phyloP scores from a whole-genome alignment of 2,113 vertebrate genomes.

The Campylomormyrus numenius region DNA sequence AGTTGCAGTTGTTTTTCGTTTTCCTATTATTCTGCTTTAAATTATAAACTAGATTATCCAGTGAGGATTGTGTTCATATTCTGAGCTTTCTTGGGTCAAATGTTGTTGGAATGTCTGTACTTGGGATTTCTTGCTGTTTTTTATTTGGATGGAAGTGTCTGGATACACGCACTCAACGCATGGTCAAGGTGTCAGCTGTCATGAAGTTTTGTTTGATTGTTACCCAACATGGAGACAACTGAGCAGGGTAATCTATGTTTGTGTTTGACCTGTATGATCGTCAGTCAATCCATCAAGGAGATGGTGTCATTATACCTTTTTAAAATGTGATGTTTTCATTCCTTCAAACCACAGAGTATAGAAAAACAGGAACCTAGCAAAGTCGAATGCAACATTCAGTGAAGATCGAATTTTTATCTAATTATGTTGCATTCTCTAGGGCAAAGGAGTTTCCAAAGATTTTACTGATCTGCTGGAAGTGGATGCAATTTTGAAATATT shows the following conservation, averaged over 20 bases:
- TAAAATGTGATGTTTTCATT: background rate
- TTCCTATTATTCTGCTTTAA: background rate
- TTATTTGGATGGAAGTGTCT: background rate
- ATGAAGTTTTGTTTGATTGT: background rate
- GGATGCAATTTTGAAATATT: background rate
- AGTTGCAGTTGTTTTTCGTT: background rate
- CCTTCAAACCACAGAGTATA: background rate
- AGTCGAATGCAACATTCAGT: background rate
- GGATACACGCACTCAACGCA: background rate
- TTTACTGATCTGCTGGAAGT: background rate
- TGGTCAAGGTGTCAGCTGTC: background rate
- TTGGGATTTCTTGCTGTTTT: background rate
- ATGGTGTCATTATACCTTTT: background rate
- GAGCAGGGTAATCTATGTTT: background rate
- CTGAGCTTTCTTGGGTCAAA: background rate
- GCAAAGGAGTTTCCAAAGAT: background rate
- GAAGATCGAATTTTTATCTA: background rate
- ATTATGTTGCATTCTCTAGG: background rate
- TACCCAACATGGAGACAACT: background rate
- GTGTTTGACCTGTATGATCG: background rate
- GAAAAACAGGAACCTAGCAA: background rate
- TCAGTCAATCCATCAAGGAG: background rate
- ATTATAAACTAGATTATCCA: background rate
- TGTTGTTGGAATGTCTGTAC: background rate
- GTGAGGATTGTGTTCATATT: background rate